Conservation (phyloP, 2,888 invertebrate genomes). For the Lamellibrachia satsuma region DNA sequence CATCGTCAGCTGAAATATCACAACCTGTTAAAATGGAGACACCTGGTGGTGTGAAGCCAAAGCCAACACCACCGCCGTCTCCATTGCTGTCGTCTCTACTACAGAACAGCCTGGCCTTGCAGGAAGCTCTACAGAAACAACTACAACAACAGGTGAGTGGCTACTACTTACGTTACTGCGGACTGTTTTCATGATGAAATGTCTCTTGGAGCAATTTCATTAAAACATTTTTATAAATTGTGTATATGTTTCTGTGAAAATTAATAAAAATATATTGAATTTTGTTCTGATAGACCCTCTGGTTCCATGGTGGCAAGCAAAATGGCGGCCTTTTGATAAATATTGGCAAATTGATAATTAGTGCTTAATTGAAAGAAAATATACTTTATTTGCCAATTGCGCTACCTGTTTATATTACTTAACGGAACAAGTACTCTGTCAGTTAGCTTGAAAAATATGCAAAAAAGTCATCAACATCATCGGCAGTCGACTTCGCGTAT, state of each 20-base stretch:
- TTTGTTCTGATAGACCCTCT: not conserved
- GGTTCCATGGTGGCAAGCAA: not conserved
- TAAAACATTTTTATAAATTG: not conserved
- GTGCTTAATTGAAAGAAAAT: too few relatives aligned
- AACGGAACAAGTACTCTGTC: too few relatives aligned
- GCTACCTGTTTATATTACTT: too few relatives aligned
- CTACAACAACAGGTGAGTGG: not conserved
- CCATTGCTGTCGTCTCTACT: slow-evolving; percentile 78
- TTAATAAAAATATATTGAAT: not conserved
- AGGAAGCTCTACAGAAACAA: slow-evolving; percentile 20
- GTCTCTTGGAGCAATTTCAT: not conserved
- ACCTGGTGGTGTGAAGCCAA: not conserved
- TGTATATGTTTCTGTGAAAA: too few relatives aligned
- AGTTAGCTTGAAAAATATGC: too few relatives aligned
- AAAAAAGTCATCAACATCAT: too few relatives aligned
- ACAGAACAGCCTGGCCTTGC: slow-evolving; percentile 70
- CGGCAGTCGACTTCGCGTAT: too few relatives aligned
- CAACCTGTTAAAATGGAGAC: slow-evolving; percentile 17
- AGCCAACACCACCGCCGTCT: not conserved
- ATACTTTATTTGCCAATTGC: too few relatives aligned
- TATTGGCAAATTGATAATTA: too few relatives aligned
- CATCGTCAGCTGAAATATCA: not conserved
- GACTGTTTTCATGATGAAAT: not conserved
- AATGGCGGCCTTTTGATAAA: not conserved
- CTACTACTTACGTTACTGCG: not conserved